These are phyloP conservation scores for Endomychus coccineus DNA, from an alignment of 2,888 invertebrate genomes.

Conservation along the genomic window DNA sequence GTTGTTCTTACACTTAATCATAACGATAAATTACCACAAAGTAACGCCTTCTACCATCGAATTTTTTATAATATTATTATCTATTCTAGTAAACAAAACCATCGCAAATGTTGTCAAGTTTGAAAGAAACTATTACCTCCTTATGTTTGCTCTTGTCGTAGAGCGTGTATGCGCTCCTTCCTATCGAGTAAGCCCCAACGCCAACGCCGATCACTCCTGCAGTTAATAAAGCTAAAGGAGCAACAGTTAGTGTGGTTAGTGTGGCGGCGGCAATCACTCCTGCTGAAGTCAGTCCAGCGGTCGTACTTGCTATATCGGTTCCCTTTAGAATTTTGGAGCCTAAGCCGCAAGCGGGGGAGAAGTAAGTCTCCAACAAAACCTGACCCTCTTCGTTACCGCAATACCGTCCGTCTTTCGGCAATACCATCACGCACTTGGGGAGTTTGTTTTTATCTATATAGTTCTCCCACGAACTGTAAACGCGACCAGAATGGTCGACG, in stretches of 20 bases:
- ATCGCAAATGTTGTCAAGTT: too few species aligned
- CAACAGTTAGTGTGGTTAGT: slow-evolving; percentile 47
- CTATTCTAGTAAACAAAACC: too few species aligned
- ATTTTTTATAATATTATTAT: too few species aligned
- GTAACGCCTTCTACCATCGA: too few species aligned
- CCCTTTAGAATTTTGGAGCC: slow-evolving; percentile 28
- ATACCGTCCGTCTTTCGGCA: slow-evolving; percentile 48
- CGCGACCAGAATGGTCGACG: slow-evolving; percentile 39
- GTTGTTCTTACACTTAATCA: too few species aligned
- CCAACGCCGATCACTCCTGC: slow-evolving; percentile 32
- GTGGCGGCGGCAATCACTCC: slow-evolving; percentile 49
- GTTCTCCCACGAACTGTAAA: slow-evolving; percentile 50
- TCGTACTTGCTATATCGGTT: slow-evolving; percentile 24
- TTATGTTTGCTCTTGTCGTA: slow-evolving; percentile 47
- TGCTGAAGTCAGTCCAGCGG: slow-evolving; percentile 39
- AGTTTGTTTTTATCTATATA: slow-evolving; percentile 49
- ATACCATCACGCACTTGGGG: slow-evolving; percentile 49
- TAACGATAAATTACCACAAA: too few species aligned
- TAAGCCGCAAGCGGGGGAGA: slow-evolving; percentile 35
- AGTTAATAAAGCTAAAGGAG: slow-evolving; percentile 44
- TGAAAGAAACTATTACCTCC: too few species aligned
- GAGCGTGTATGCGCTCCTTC: slow-evolving; percentile 46
- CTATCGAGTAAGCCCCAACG: slow-evolving; percentile 47
- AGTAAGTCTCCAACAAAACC: slow-evolving; percentile 30
- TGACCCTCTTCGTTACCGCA: slow-evolving; percentile 29